Conservation (phyloP, 2,888 invertebrate species). For the Empis stercorea region DNA sequence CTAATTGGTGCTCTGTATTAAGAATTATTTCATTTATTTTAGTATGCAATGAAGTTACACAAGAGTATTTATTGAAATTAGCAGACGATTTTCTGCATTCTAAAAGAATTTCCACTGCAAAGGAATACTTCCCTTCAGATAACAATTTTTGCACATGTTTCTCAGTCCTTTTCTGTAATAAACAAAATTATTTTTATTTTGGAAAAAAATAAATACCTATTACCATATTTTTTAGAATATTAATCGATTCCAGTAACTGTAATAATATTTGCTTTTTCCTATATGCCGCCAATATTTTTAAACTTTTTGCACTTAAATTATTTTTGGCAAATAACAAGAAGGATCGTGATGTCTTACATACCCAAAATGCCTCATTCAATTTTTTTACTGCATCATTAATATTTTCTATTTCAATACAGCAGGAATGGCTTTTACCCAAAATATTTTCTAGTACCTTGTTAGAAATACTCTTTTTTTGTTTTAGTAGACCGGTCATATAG, state of each 20-base stretch:
- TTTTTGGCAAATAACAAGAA: constrained; percentile 64
- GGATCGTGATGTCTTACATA: constrained; percentile 57
- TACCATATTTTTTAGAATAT: constrained; percentile 61
- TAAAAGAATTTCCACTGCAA: constrained; percentile 77
- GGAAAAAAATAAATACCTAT: constrained; percentile 23
- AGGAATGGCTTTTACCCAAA: constrained; percentile 77
- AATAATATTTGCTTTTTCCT: constrained; percentile 73
- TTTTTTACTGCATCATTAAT: constrained; percentile 58
- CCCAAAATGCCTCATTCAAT: constrained; percentile 52
- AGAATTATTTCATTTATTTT: constrained; percentile 84
- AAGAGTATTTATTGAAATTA: constrained; percentile 77
- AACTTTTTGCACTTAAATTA: constrained; percentile 71
- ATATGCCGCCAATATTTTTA: constrained; percentile 84
- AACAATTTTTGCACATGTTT: constrained; percentile 68
- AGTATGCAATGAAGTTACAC: constrained; percentile 74
- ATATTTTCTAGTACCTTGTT: constrained; percentile 89
- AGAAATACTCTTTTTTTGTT: constrained; percentile 40
- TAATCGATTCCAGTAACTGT: constrained; percentile 64
- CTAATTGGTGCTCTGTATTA: constrained; percentile 82
- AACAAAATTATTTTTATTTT: constrained; percentile 34
- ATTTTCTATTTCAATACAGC: constrained; percentile 71
- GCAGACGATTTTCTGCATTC: constrained; percentile 78
- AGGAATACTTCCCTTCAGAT: constrained; percentile 73
- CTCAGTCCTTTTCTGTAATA: constrained; percentile 60
- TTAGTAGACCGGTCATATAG: too few species aligned